phyloP scores from a whole-genome alignment of 2,113 vertebrate genomes.

The Pica pica region DNA sequence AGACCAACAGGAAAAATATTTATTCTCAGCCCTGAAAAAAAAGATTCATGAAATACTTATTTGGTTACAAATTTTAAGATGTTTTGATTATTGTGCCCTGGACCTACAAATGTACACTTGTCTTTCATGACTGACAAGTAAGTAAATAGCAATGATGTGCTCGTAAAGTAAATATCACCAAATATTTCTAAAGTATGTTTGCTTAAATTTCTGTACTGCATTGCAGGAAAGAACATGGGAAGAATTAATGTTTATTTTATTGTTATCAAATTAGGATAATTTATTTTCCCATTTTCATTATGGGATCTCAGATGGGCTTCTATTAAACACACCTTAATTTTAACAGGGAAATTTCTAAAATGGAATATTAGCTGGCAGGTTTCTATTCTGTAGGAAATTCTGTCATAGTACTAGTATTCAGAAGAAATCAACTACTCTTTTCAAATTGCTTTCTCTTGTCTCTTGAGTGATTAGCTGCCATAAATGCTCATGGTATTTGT shows the following conservation, averaged over 20 bases:
- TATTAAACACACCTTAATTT: not conserved
- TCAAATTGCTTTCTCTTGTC: not conserved
- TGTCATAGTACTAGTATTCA: not conserved
- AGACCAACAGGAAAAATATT: not conserved
- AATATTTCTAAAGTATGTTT: constrained; percentile 26
- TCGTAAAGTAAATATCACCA: not conserved
- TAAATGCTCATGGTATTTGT: not conserved
- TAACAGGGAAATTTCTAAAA: not conserved
- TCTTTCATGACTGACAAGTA: not conserved
- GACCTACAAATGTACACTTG: not conserved
- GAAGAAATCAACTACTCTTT: not conserved
- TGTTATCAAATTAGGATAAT: not conserved
- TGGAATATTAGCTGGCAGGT: not conserved
- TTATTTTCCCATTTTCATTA: not conserved
- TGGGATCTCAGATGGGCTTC: not conserved
- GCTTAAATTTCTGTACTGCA: not conserved
- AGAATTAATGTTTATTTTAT: not conserved
- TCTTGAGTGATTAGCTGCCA: not conserved
- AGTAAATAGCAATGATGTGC: constrained; percentile 6
- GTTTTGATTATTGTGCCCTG: not conserved
- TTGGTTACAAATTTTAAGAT: not conserved
- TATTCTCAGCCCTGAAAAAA: not conserved
- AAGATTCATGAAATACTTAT: not conserved
- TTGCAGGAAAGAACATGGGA: not conserved
- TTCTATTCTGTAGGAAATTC: not conserved